Conservation (phyloP, 2,797 vertebrate genomes). For the Poeciliopsis presidionis region DNA sequence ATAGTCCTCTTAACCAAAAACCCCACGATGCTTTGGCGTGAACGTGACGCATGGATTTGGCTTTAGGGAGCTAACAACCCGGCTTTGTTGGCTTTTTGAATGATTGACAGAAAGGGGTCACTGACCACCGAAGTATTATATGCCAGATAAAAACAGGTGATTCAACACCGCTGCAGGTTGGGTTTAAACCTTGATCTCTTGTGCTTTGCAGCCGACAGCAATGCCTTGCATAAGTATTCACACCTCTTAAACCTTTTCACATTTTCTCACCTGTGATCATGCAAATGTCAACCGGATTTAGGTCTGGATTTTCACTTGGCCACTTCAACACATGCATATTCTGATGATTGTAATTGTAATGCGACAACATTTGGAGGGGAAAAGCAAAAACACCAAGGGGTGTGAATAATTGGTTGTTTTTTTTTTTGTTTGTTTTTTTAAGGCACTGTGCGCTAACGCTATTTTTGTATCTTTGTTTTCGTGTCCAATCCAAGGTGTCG, state of each 20-base stretch:
- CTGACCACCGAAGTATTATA: constrained; percentile 49
- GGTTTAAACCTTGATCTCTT: constrained; percentile 35
- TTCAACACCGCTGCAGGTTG: constrained; percentile 25
- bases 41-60: not conserved
- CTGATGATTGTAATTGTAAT: not conserved
- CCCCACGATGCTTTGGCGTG: not conserved
- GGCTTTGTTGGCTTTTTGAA: constrained; percentile 27
- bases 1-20: not conserved
- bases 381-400: not conserved
- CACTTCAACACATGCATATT: not conserved
- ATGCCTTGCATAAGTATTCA: not conserved
- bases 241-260: not conserved
- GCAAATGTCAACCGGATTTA: not conserved
- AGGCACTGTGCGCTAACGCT: not conserved
- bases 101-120: constrained; percentile 65
- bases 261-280: not conserved
- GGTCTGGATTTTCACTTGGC: not conserved
- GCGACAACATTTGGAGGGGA: not conserved
- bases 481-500: constrained; percentile 85
- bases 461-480: not conserved
- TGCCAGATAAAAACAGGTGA: constrained; percentile 38
- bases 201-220: not conserved
- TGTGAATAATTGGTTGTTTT: not conserved
- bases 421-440: too few relatives aligned
- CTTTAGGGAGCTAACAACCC: not conserved